Evolutionary conservation across 1,140 invertebrate species (phyloP).

Genomic region (Drosophila prosaltans): DNA sequence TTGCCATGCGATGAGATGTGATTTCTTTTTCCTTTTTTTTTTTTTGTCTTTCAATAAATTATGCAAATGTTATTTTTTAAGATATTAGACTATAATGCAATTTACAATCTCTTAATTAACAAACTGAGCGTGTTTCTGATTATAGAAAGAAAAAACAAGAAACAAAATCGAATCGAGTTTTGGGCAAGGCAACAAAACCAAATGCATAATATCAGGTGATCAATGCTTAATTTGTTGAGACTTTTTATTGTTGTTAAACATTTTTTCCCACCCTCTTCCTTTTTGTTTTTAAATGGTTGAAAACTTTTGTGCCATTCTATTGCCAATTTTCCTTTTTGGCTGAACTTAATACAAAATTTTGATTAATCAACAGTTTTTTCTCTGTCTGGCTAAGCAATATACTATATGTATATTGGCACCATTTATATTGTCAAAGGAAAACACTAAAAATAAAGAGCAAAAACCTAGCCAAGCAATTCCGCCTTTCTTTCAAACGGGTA

Average conservation of each 20-base stretch:
- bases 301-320: not conserved
- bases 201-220: constrained; percentile 8
- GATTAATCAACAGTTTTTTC: constrained; percentile 5
- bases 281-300: not conserved
- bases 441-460: constrained; percentile 17
- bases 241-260: constrained; percentile 4
- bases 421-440: constrained; percentile 2
- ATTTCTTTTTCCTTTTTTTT: not conserved
- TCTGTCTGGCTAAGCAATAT: not conserved
- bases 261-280: not conserved
- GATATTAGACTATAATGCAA: not conserved
- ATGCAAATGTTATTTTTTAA: constrained; percentile 3
- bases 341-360: not conserved
- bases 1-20: not conserved
- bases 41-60: not conserved
- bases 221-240: constrained; percentile 9
- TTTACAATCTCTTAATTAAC: constrained; percentile 4
- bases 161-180: not conserved
- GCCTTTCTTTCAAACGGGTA: constrained; percentile 55
- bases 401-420: not conserved
- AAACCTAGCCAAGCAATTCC: constrained; percentile 50
- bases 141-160: not conserved
- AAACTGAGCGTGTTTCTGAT: not conserved
- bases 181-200: not conserved
- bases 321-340: not conserved